Base-by-base conservation (phyloP, 1,140 invertebrate species). In the Paralvinella palmiformis region DNA sequence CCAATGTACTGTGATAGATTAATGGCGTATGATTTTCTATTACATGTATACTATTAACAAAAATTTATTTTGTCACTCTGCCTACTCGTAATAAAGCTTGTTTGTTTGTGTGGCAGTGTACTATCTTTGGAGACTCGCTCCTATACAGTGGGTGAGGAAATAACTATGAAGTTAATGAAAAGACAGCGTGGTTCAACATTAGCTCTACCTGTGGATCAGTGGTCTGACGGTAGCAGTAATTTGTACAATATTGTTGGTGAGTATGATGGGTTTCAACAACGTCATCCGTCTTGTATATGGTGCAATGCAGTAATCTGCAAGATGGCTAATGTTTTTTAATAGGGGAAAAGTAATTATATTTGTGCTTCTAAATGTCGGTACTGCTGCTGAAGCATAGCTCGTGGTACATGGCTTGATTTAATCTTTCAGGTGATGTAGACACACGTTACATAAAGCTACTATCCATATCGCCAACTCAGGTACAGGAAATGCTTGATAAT, bases 161-260 rank as follows among this genome's bases (percentile, higher is more conserved):
- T 97, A 24, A 88, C 85, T 33, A 86, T 98, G 81, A 86, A 87
- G 68, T 81, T 97, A 66, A 96, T 98, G 88, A 89, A 89, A 71
- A 87, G 92, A 27, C 85, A 88, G 67, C 88, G 88, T 68, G 89
- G 88, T 20, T 90, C 88, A 3, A 84, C 91, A 6, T 82, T 89
- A 53, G 87, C 91, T 29, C 85, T 88, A 62, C 87, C 89, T 33
- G 86, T 84, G 36, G 67, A 73, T 41, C 72, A 82, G 24, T 77
- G 79, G 79, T 69, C 68, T 71, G 44, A 64, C 62, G n/a, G 55
- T 68, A 15, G 68, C 63, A n/a, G 31, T 7, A 66, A 69, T 62
- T 72, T 68, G 31, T 68, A 70, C 36, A 72, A 68, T 63, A 65
- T 76, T 44, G 59, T 62, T 63, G 76, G 75, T 79, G 63, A 65